phyloP scores from a whole-genome alignment of 1,140 invertebrate genomes.

The Ganaspis sp. region DNA sequence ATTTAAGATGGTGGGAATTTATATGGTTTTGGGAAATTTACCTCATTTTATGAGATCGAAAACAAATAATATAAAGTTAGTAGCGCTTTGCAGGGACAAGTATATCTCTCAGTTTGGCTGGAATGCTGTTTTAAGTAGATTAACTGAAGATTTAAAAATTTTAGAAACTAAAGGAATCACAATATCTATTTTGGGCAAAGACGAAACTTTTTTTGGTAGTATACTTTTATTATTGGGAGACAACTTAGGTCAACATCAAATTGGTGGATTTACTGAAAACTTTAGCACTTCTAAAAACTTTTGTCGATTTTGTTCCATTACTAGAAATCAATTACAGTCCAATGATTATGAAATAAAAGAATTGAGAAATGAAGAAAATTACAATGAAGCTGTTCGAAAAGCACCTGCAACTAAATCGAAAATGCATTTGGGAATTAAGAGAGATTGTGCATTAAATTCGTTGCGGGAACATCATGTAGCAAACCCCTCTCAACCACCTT shows the following conservation, averaged over 20 bases:
- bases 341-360: background rate
- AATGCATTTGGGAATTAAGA: constrained; percentile 24
- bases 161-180: constrained; percentile 57
- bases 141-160: constrained; percentile 57
- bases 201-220: too few species aligned
- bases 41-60: constrained; percentile 44
- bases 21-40: constrained; percentile 58
- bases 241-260: constrained; percentile 57
- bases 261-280: constrained; percentile 56
- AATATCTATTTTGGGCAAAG: constrained; percentile 27
- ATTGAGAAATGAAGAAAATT: background rate
- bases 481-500: constrained; percentile 37
- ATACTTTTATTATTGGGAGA: constrained; percentile 57
- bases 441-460: constrained; percentile 38
- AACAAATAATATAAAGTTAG: constrained; percentile 58
- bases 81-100: constrained; percentile 55
- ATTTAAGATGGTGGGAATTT: constrained; percentile 63
- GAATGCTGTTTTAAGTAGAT: constrained; percentile 46
- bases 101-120: constrained; percentile 49
- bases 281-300: constrained; percentile 35
- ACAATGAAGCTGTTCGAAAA: background rate
- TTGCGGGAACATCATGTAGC: constrained; percentile 41
- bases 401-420: background rate
- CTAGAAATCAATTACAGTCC: constrained; percentile 30
- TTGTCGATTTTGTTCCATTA: constrained; percentile 38